Evolutionary conservation across 1,140 invertebrate genomes (phyloP).

Genomic region (Drosophila carrolli): DNA sequence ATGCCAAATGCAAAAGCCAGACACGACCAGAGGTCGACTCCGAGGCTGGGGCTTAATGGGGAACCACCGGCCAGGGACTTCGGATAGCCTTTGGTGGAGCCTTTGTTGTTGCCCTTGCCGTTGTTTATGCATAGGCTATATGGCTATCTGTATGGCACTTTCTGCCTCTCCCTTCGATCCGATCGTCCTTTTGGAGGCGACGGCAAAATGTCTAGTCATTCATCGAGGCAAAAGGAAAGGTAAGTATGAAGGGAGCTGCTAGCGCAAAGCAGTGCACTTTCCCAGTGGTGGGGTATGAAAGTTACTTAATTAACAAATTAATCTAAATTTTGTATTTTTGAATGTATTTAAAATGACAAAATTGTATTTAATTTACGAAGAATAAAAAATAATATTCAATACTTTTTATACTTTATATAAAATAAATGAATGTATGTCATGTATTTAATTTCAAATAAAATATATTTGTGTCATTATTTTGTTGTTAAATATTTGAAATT

Average conservation of each 20-base stretch:
- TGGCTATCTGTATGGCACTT: conserved; percentile 12
- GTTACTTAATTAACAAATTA: conserved; percentile 1
- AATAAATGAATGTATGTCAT: no score
- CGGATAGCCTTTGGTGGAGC: conserved; percentile 50
- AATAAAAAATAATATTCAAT: neutral
- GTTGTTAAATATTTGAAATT: no score
- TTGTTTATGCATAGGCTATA: conserved; percentile 61
- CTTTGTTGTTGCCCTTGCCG: conserved; percentile 61
- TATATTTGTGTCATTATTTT: no score
- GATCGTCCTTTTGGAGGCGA: conserved; percentile 43
- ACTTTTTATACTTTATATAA: no score
- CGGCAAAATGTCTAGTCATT: conserved; percentile 66
- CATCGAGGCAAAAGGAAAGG: conserved; percentile 46
- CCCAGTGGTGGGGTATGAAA: conserved; percentile 16
- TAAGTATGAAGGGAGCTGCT: conserved; percentile 20
- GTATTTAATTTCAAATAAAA: no score
- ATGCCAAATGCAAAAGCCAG: conserved; percentile 68
- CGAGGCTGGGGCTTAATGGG: conserved; percentile 5
- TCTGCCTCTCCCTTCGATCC: conserved; percentile 3
- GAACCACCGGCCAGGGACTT: conserved; percentile 13
- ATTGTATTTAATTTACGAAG: neutral
- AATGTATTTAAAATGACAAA: no score
- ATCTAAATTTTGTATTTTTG: no score
- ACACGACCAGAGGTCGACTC: conserved; percentile 17
- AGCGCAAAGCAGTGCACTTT: neutral